Percentiles rank a stretch among this genome's conserved stretches.
Conservation (phyloP, 2,797 vertebrate genomes). For the Chanos chanos region DNA sequence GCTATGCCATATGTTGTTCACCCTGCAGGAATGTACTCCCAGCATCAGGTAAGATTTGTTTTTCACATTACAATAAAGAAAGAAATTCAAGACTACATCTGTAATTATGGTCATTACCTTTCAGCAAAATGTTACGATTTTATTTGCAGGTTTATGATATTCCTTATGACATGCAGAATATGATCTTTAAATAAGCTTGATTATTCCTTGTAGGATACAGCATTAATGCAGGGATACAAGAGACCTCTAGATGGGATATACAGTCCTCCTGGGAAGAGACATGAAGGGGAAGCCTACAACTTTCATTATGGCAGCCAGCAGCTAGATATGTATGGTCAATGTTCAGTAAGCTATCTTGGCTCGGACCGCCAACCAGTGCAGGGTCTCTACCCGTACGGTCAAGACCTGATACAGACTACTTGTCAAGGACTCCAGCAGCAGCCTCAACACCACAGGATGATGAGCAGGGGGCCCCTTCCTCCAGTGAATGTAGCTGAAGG, state of each 20-base stretch:
- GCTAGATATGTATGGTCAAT: conserved; percentile 90
- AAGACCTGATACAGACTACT: conserved; percentile 85
- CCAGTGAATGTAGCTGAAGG: conserved; percentile 75
- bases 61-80: too few species aligned
- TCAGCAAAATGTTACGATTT: neutral
- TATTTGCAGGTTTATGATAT: neutral
- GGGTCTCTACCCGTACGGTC: conserved; percentile 85
- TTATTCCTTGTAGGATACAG: too few species aligned
- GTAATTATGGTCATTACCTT: too few species aligned
- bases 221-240: conserved; percentile 98
- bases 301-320: conserved; percentile 90
- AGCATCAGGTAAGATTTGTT: conserved; percentile 97
- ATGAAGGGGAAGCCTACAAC: conserved; percentile 89
- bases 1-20: conserved; percentile 89
- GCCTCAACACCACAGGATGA: conserved; percentile 86
- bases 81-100: too few species aligned
- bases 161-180: too few species aligned
- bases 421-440: conserved; percentile 86
- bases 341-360: conserved; percentile 83
- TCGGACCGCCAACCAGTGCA: conserved; percentile 88
- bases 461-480: conserved; percentile 78
- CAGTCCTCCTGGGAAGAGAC: conserved; percentile 90
- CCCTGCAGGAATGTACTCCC: conserved; percentile 93
- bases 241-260: conserved; percentile 95
- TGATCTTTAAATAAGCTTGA: too few species aligned